Base-by-base conservation (phyloP, 2,888 invertebrate genomes). In the Parnassius apollo region DNA sequence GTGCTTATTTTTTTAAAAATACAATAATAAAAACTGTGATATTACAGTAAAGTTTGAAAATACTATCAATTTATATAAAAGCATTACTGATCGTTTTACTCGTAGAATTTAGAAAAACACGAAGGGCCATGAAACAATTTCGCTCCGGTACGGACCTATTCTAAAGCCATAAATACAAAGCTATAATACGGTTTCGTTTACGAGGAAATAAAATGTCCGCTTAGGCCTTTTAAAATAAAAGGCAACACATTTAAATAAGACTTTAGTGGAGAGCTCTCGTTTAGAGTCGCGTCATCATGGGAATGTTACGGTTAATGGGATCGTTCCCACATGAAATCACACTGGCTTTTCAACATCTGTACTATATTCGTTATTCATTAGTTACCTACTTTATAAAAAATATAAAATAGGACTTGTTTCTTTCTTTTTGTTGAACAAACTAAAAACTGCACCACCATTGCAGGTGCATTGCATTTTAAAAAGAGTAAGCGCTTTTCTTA, bases 111-210 rank as follows among this genome's bases (percentile, higher is more conserved):
- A 25, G 25, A 25, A 25, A 7, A 25, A 25, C 25, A 25, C 25
- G 25, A 25, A 25, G 25, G 25, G 25, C 25, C 25, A 25, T 55
- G 13, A 46, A 52, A 54, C 45, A 11, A 53, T 59, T 57, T 50
- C 44, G 57, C 52, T 62, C 51, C 59, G 48, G 56, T 54, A 62
- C 64, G 54, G 57, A 44, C 64, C 65, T 60, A 65, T 62, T 64
- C 48, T 50, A 53, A 56, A 66, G 65, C 59, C 62, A 69, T 73
- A 72, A 76, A 75, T 67, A 68, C 63, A 62, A 62, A 65, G 65
- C 65, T 65, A 69, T 67, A 66, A 74, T 73, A 71, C 73, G 66
- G 73, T 74, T 69, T 72, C 68, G 68, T 76, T 78, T 75, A 77
- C 73, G 75, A 72, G 62, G 65, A 65, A 70, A 75, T 77, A 73